Evolutionary conservation across 2,888 invertebrate species (phyloP).

Genomic region (Spialia ferax): DNA sequence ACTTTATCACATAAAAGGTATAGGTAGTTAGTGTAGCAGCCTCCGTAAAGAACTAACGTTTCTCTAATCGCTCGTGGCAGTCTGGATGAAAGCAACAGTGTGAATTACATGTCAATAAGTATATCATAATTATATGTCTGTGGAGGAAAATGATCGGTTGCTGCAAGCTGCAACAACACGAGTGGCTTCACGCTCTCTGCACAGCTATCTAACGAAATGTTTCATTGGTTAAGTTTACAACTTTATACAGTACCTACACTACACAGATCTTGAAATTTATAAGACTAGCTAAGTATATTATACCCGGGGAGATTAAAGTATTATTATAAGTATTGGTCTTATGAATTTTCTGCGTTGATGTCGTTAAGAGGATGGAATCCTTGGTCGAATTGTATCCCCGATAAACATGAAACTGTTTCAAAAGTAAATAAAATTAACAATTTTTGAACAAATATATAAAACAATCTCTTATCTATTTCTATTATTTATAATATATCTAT

Average conservation of each 20-base stretch:
- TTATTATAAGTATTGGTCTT: too few species aligned
- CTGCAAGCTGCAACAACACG: conserved; percentile 38
- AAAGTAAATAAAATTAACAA: too few species aligned
- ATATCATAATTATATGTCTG: conserved; percentile 41
- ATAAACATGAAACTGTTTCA: neutral
- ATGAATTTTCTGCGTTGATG: too few species aligned
- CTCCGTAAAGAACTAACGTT: conserved; percentile 13
- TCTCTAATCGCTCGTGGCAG: conserved; percentile 16
- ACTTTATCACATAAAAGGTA: neutral
- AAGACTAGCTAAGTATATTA: neutral
- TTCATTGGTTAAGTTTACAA: conserved; percentile 40
- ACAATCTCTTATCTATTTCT: too few species aligned
- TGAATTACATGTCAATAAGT: conserved; percentile 40
- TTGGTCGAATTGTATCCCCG: neutral
- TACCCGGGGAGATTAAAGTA: neutral
- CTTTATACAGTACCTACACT: too few species aligned
- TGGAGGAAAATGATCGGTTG: conserved; percentile 43
- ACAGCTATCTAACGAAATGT: conserved; percentile 60
- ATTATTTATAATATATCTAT: too few species aligned
- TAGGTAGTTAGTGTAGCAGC: conserved; percentile 6
- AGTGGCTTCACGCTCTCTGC: conserved; percentile 68
- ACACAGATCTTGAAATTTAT: conserved; percentile 13
- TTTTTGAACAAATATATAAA: too few species aligned
- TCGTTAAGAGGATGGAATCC: neutral
- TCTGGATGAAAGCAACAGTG: conserved; percentile 38